Evolutionary conservation across 2,797 vertebrate genomes (phyloP).

Genomic region (Silurus aristotelis): DNA sequence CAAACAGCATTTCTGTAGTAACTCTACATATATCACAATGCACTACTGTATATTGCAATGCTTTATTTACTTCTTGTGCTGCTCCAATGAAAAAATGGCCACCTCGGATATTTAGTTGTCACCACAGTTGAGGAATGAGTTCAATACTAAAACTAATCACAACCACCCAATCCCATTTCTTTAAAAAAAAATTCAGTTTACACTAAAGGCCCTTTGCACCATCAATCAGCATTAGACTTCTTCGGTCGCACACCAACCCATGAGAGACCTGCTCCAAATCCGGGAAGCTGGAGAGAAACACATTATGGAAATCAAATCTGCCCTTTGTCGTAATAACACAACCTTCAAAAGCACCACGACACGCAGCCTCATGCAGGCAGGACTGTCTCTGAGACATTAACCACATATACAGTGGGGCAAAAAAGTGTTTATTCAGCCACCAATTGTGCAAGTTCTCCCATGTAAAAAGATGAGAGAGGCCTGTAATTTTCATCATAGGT

Average conservation of each 20-base stretch:
- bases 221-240: slow-evolving; percentile 17
- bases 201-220: slow-evolving; percentile 1
- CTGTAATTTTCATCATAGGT: too few relatives aligned
- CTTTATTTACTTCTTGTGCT: background rate
- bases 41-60: background rate
- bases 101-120: background rate
- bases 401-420: background rate
- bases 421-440: too few relatives aligned
- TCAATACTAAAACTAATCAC: background rate
- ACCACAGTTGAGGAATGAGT: background rate
- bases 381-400: slow-evolving; percentile 12
- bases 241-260: background rate
- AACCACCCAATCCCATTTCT: background rate
- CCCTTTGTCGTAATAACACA: slow-evolving; percentile 27
- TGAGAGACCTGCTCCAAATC: slow-evolving; percentile 4
- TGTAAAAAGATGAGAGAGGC: too few relatives aligned
- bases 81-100: background rate
- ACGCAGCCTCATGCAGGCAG: background rate
- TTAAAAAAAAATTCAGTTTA: background rate
- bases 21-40: too few relatives aligned
- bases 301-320: slow-evolving; percentile 26
- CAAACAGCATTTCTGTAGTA: too few relatives aligned
- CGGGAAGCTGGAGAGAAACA: slow-evolving; percentile 21
- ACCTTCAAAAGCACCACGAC: slow-evolving; percentile 27
- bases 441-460: too few relatives aligned